phyloP scores from a whole-genome alignment of 2,888 invertebrate species.

The Campoplex capitator region DNA sequence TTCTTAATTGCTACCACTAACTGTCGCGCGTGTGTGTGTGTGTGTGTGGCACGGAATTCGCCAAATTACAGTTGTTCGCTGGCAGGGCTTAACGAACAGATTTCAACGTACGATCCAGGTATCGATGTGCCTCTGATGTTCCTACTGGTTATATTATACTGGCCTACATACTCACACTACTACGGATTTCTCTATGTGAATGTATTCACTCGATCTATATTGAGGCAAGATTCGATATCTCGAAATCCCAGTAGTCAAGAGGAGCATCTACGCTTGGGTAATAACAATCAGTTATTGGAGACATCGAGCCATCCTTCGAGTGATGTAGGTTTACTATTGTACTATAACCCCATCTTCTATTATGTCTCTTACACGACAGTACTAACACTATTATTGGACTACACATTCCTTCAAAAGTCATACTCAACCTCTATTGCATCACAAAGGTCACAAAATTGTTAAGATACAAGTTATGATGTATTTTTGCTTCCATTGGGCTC shows the following conservation, averaged over 20 bases:
- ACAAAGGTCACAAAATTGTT: neutral
- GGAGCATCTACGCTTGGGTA: constrained; percentile 14
- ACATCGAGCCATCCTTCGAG: constrained; percentile 43
- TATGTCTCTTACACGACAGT: constrained; percentile 1
- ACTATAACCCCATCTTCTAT: constrained; percentile 27
- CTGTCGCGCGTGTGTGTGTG: neutral
- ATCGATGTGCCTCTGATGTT: constrained; percentile 24
- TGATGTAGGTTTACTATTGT: constrained; percentile 36
- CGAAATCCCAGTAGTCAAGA: constrained; percentile 34
- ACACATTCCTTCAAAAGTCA: constrained; percentile 3
- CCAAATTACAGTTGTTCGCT: constrained; percentile 34
- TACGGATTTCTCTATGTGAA: neutral
- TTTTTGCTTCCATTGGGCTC: neutral
- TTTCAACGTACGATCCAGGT: constrained; percentile 34
- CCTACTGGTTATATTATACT: constrained; percentile 1
- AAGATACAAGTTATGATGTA: neutral
- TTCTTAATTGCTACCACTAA: constrained; percentile 50
- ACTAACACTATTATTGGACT: constrained; percentile 38
- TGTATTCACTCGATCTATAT: neutral
- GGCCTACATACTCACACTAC: neutral
- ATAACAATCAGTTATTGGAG: constrained; percentile 61
- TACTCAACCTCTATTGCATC: neutral
- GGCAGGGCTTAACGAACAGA: constrained; percentile 44
- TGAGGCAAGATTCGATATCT: constrained; percentile 46
- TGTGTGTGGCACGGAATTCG: constrained; percentile 33